These are phyloP conservation scores for Tachycineta bicolor DNA, from an alignment of 2,113 vertebrate species.

Conservation along the genomic window DNA sequence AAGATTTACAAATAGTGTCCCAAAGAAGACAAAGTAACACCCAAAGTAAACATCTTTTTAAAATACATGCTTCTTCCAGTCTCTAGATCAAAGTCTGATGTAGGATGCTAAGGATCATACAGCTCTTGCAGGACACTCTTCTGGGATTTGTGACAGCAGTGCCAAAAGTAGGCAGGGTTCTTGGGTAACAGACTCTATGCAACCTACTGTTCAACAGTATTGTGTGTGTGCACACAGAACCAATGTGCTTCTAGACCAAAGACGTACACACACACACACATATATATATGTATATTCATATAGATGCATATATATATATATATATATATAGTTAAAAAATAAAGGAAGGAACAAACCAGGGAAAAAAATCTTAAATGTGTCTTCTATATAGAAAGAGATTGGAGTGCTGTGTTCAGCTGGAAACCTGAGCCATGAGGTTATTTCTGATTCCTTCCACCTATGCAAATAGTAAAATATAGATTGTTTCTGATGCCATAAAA, in stretches of 20 bases:
- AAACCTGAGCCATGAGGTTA: not conserved
- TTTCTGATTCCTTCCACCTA: conserved; percentile 46
- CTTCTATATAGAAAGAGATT: not conserved
- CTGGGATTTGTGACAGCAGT: not conserved
- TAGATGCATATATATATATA: not conserved
- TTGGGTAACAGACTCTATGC: conserved; percentile 10
- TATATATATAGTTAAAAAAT: not conserved
- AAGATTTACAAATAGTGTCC: not conserved
- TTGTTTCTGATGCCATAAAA: not conserved
- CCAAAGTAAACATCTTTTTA: not conserved
- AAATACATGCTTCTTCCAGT: not conserved
- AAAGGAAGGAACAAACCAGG: not conserved
- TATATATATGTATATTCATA: not conserved
- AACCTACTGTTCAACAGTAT: conserved; percentile 39
- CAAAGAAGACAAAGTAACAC: not conserved
- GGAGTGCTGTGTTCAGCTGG: not conserved
- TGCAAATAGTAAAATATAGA: conserved; percentile 32
- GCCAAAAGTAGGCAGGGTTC: conserved; percentile 1
- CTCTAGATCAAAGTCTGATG: not conserved
- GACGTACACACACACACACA: not conserved
- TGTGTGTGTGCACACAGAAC: conserved; percentile 4
- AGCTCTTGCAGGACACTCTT: not conserved
- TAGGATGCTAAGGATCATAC: not conserved
- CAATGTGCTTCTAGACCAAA: conserved; percentile 61
- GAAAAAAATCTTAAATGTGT: not conserved